Evolutionary conservation across 2,797 vertebrate species (phyloP).

Genomic region (Sebastes steindachneri): DNA sequence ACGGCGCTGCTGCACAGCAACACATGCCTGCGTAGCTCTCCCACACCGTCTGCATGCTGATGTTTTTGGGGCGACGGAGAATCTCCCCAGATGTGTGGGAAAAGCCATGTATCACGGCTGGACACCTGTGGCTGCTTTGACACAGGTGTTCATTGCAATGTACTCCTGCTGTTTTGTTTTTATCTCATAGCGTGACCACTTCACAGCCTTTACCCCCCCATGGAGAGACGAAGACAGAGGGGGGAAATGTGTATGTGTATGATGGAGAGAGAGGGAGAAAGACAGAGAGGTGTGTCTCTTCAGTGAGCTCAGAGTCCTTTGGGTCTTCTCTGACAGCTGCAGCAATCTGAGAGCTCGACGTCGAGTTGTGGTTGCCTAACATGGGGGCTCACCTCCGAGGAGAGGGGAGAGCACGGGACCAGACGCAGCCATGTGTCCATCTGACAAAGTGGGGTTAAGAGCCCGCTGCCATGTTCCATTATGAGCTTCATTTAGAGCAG

Average conservation of each 20-base stretch:
- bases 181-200: constrained; percentile 22
- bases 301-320: constrained; percentile 41
- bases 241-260: constrained; percentile 7
- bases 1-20: constrained; percentile 40
- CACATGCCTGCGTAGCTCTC: constrained; percentile 19
- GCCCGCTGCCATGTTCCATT: constrained; percentile 65
- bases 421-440: constrained; percentile 56
- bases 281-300: constrained; percentile 37
- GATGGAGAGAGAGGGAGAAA: constrained; percentile 5
- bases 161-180: constrained; percentile 3
- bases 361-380: constrained; percentile 27
- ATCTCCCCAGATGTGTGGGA: constrained; percentile 35
- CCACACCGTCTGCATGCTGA: constrained; percentile 15
- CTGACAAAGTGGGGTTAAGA: constrained; percentile 72
- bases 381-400: constrained; percentile 43
- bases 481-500: constrained; percentile 58
- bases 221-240: neutral
- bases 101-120: neutral
- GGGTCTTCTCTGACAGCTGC: constrained; percentile 64
- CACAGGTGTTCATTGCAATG: constrained; percentile 36
- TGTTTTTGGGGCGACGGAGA: constrained; percentile 5
- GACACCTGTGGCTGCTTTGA: constrained; percentile 48
- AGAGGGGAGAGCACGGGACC: constrained; percentile 33
- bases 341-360: constrained; percentile 60
- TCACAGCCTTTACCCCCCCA: constrained; percentile 16